A percentile compares a stretch with the other conserved stretches of the same genome.
These are phyloP conservation scores for Lasioglossum baleicum DNA, from an alignment of 1,140 invertebrate genomes.

Conservation along the genomic window DNA sequence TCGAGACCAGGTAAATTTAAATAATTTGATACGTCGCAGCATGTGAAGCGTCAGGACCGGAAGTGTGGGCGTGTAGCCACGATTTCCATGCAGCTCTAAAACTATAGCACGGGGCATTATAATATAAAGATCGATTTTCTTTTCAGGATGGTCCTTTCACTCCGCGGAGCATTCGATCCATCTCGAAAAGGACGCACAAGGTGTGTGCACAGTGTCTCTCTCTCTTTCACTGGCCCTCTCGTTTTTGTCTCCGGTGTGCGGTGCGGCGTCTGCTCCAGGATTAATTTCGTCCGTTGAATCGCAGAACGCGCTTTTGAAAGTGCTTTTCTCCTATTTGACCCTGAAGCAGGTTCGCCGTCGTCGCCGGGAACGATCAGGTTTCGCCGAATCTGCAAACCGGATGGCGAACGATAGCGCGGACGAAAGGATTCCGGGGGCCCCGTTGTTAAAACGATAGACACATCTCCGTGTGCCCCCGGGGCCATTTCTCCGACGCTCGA, in stretches of 20 bases:
- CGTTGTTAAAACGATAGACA: constrained; percentile 60
- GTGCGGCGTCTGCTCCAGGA: constrained; percentile 6
- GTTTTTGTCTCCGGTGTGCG: constrained; percentile 8
- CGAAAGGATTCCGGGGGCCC: constrained; percentile 29
- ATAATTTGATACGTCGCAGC: too few relatives aligned
- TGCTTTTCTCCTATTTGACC: constrained; percentile 11
- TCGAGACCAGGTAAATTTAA: too few relatives aligned
- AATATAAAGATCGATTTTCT: background rate
- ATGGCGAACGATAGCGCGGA: constrained; percentile 31
- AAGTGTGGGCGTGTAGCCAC: too few relatives aligned
- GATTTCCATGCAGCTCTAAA: too few relatives aligned
- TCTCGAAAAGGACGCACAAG: background rate
- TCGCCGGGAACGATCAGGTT: constrained; percentile 41
- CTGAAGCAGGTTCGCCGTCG: background rate
- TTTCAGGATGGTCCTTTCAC: background rate
- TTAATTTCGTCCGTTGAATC: constrained; percentile 41
- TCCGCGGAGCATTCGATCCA: background rate
- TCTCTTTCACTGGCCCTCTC: background rate
- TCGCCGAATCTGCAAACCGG: constrained; percentile 50
- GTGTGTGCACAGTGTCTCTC: background rate
- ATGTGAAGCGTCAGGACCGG: too few relatives aligned
- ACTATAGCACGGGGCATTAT: too few relatives aligned
- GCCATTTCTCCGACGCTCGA: constrained; percentile 4
- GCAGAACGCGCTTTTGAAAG: constrained; percentile 22
- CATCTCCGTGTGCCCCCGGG: constrained; percentile 25